These are phyloP conservation scores for Saimiri boliviensis DNA, from an alignment of 2,113 vertebrate genomes.

Conservation along the genomic window DNA sequence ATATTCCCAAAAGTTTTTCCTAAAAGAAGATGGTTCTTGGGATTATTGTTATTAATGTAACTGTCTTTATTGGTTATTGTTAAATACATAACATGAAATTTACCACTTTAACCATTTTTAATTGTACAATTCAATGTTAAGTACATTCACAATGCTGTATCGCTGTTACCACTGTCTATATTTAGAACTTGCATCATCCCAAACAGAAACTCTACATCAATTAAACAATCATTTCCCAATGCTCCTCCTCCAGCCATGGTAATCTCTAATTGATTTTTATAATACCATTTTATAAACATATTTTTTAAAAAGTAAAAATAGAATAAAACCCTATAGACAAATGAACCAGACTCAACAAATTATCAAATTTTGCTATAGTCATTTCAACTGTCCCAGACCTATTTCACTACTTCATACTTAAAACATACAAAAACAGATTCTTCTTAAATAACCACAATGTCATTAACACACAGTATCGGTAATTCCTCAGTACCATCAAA, in stretches of 20 bases:
- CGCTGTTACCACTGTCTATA: background rate
- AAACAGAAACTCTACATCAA: background rate
- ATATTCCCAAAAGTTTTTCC: background rate
- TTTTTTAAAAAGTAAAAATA: too few relatives aligned
- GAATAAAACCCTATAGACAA: background rate
- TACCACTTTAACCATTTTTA: background rate
- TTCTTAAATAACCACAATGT: background rate
- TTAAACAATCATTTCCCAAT: background rate
- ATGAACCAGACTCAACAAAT: background rate
- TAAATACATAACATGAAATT: background rate
- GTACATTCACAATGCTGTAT: background rate
- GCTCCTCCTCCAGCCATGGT: background rate
- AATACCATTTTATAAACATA: background rate
- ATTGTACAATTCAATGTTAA: background rate
- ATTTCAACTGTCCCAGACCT: constrained; percentile 6
- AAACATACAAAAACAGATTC: background rate
- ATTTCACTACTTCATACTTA: background rate
- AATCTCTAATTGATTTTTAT: background rate
- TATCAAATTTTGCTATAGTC: background rate
- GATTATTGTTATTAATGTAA: background rate
- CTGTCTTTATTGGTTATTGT: background rate
- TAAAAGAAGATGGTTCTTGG: background rate
- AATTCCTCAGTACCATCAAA: background rate
- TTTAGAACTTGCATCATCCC: background rate
- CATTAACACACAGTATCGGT: background rate